Base-by-base conservation (phyloP, 2,888 invertebrate species). In the Anthrax anthrax region DNA sequence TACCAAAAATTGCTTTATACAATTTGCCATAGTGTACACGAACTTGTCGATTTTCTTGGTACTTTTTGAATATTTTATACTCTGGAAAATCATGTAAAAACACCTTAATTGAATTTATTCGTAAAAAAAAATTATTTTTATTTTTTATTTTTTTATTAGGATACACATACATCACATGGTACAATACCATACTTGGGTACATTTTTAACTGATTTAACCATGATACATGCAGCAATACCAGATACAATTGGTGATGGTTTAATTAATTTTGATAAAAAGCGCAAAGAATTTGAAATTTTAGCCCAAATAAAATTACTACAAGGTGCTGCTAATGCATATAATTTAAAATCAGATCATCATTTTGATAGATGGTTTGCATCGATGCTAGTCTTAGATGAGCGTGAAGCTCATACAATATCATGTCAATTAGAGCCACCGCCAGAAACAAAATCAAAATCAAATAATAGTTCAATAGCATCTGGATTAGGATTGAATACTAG, bases 121-220 rank as follows among this genome's bases (percentile, higher is more conserved):
- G n/a, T n/a, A n/a, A n/a, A n/a, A n/a, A n/a, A n/a, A n/a, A n/a
- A n/a, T n/a, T n/a, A n/a, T n/a, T 23, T 23, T 23, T 23, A 8
- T 44, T 39, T 40, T 37, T 39, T 16, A 52, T 43, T 49, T 48
- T 49, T 19, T 50, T 51, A 60, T 55, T 65, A 73, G 62, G 73
- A 81, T 52, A 77, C 76, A 42, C 73, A 74, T 55, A 87, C 88
- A 55, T 87, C 85, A 52, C 84, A 91, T 61, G 96, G 96, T 16
- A 96, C 96, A 3, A 92, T 97, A 60, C 98, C 98, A 14, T 98
- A 96, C 64, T 72, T 98, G 51, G 97, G 97, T 23, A 97, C 96
- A 4, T 98, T 98, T 69, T 73, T 98, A 47, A 98, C 97, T 3
- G 98, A 98, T 70, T 77, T 98, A 53, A 96, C 95, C 2, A 96